These are phyloP conservation scores for Eutolmus rufibarbis DNA, from an alignment of 2,888 invertebrate species.

Conservation along the genomic window DNA sequence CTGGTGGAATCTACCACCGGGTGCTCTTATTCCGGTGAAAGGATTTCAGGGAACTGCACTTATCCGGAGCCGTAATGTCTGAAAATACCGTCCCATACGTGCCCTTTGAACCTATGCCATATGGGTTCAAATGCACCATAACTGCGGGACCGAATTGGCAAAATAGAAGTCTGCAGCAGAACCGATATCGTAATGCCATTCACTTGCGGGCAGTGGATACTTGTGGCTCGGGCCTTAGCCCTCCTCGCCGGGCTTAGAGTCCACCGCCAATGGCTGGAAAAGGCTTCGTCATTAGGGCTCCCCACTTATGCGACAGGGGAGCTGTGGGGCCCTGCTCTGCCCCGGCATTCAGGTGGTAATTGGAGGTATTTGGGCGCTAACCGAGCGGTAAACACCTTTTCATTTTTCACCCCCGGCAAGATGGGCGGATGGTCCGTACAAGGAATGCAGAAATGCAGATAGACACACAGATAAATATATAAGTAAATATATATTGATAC, in stretches of 20 bases:
- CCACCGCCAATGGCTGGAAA: neutral
- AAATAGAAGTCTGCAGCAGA: conserved; percentile 21
- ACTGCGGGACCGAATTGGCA: neutral
- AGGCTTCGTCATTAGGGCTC: neutral
- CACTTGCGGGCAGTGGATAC: conserved; percentile 8
- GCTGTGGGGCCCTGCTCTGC: neutral
- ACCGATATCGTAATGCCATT: conserved; percentile 7
- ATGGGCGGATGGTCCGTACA: neutral
- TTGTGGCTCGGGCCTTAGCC: neutral
- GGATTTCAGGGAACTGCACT: conserved; percentile 6
- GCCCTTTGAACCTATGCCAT: conserved; percentile 1
- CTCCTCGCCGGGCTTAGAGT: neutral
- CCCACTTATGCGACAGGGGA: neutral
- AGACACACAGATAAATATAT: neutral
- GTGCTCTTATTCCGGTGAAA: neutral
- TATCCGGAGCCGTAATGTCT: neutral
- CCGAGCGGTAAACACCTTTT: neutral
- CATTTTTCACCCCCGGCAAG: neutral
- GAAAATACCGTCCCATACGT: conserved; percentile 9
- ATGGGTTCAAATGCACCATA: conserved; percentile 19
- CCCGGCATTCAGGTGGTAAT: neutral
- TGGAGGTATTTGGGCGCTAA: neutral
- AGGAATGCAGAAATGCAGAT: neutral
- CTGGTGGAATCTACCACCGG: neutral
- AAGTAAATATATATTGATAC: neutral